Evolutionary conservation across 2,888 invertebrate species (phyloP), one percentile per base, ranked within the genome.

Genomic region (Dorcus hopei): DNA sequence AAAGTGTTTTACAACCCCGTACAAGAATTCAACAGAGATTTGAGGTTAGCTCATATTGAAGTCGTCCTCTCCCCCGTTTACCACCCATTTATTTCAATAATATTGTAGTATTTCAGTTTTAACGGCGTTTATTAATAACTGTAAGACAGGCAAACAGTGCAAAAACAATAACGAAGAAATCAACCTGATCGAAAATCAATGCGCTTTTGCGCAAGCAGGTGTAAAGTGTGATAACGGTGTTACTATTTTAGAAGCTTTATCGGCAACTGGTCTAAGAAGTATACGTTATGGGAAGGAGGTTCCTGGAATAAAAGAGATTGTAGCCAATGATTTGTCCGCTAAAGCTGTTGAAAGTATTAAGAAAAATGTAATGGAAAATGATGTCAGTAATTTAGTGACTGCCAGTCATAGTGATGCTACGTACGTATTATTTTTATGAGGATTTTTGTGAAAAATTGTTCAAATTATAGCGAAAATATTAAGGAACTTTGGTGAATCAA

Each of bases 1-100:
- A 88, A 89, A 73, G 96, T 98, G 0, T 99, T 99, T 79, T 99
- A 99, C 75, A 99, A 99, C 80, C 94, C 97, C 0, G 98, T 98
- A 1, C 97, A 97, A 78, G 96, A 99, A 77, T 99, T 99, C 72
- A 99, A 99, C 77, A 84, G 99, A 64, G 99, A 99, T 80, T 80
- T 99, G 51, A 91, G 88, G 83, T 83, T 71, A 58, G 50, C 19
- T 59, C 45, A 16, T 48, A 33, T 11, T 8, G 14, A 11, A 19
- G 33, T 41, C 9, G 26, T 11, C 26, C 16, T 40, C 43, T 11
- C 11, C 16, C 42, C 40, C 9, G 42, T 45, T 19, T 40, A 48
- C 14, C 9, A 9, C 42, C 40, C 9, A 49, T 45, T 39, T 54
- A 38, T 38, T 33, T 48, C 45, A 51, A 19, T 42, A 9, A 2